These are phyloP conservation scores for Stichopus chloronotus DNA, from an alignment of 35 echinoderm and acorn worm species.

Conservation along the genomic window DNA sequence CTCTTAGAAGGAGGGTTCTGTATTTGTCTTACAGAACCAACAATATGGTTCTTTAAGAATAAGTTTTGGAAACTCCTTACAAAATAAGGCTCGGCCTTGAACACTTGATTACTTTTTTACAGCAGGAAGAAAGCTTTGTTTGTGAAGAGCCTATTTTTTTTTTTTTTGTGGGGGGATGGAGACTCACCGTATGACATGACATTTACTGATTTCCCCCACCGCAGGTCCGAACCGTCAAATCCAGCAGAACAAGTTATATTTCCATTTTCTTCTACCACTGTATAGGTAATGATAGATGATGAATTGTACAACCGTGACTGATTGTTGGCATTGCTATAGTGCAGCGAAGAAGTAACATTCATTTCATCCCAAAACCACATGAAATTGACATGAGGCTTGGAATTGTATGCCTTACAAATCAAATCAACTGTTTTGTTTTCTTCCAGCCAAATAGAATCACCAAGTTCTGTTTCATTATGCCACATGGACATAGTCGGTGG, in stretches of 20 bases:
- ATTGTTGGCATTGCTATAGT: background rate
- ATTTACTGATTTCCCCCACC: background rate
- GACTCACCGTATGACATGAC: background rate
- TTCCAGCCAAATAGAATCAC: background rate
- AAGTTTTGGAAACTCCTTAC: too few species aligned
- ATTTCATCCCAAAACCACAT: background rate
- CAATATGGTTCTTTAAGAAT: too few species aligned
- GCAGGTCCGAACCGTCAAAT: background rate
- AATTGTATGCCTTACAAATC: background rate
- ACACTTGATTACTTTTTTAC: too few species aligned
- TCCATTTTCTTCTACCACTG: background rate
- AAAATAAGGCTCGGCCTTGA: too few species aligned
- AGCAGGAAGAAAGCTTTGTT: too few species aligned
- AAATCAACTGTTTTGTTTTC: background rate
- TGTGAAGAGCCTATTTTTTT: too few species aligned
- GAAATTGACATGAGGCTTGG: background rate
- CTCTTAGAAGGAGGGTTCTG: too few species aligned
- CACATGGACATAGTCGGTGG: background rate
- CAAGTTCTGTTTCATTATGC: background rate
- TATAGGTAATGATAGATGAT: background rate
- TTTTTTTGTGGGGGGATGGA: too few species aligned
- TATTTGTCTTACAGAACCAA: too few species aligned
- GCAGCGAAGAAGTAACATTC: background rate
- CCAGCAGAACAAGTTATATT: background rate
- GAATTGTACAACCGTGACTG: background rate